Percentiles rank a stretch among this genome's conserved stretches.
These are phyloP conservation scores for Cuniculus paca DNA, from an alignment of 2,797 vertebrate species.

Conservation along the genomic window DNA sequence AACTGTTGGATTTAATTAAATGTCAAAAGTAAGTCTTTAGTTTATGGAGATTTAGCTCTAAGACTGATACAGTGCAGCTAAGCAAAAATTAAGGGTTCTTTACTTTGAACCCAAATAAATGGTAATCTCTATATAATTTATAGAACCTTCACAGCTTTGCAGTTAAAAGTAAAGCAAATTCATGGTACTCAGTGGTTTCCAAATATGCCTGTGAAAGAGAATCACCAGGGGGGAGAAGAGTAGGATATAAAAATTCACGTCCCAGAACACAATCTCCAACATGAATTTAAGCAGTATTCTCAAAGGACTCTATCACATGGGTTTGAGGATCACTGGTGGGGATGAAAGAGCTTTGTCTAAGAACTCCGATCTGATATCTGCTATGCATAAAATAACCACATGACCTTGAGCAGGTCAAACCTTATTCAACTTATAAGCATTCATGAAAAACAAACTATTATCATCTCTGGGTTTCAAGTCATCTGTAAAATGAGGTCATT, in stretches of 20 bases:
- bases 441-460: background rate
- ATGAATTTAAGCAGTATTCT: background rate
- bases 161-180: background rate
- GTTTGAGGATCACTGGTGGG: background rate
- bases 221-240: fast-evolving
- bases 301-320: background rate
- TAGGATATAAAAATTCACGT: background rate
- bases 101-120: slow-evolving; percentile 45
- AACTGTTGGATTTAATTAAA: slow-evolving; percentile 74
- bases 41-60: slow-evolving; percentile 72
- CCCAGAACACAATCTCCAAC: background rate
- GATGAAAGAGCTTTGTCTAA: background rate
- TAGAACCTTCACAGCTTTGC: background rate
- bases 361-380: background rate
- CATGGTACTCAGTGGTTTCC: background rate
- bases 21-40: slow-evolving; percentile 66
- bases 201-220: background rate
- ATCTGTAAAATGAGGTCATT: slow-evolving; percentile 19
- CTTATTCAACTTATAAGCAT: slow-evolving; percentile 6
- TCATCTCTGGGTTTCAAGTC: background rate
- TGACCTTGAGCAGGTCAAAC: background rate
- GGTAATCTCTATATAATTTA: background rate
- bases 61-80: slow-evolving; percentile 23
- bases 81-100: slow-evolving; percentile 51
- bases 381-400: background rate